Conservation (phyloP, 1,140 invertebrate genomes). For the Drosophila pandora region DNA sequence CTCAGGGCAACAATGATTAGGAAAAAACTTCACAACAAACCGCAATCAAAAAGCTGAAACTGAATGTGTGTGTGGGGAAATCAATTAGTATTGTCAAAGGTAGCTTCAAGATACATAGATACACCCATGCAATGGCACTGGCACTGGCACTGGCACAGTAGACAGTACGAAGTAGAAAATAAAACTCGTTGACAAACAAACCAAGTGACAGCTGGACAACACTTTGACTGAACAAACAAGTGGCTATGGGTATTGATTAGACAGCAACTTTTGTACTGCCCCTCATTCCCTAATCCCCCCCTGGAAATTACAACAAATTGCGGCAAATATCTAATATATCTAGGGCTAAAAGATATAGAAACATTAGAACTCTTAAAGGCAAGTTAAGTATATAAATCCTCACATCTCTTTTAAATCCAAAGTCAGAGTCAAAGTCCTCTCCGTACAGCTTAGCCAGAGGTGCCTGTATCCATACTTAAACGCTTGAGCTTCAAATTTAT, state of each 20-base stretch:
- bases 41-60: conserved; percentile 35
- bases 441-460: conserved; percentile 4
- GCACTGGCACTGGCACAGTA: conserved; percentile 9
- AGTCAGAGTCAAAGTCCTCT: neutral
- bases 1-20: conserved; percentile 2
- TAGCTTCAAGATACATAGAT: conserved; percentile 33
- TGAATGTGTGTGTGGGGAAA: conserved; percentile 31
- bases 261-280: conserved; percentile 10
- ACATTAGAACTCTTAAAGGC: too few relatives aligned
- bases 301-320: conserved; percentile 43
- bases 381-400: too few relatives aligned
- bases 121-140: conserved; percentile 11
- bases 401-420: neutral
- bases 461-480: conserved; percentile 34
- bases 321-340: too few relatives aligned
- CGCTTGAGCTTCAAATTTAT: conserved; percentile 54
- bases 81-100: conserved; percentile 72
- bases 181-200: conserved; percentile 45
- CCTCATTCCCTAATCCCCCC: neutral
- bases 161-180: conserved; percentile 27
- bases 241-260: conserved; percentile 65
- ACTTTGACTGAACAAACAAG: conserved; percentile 54
- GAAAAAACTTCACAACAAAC: conserved; percentile 29
- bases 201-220: conserved; percentile 49
- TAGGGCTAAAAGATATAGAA: too few relatives aligned